Conservation (phyloP, 53 echinoderm and acorn worm genomes). For the Patiria pectinifera region DNA sequence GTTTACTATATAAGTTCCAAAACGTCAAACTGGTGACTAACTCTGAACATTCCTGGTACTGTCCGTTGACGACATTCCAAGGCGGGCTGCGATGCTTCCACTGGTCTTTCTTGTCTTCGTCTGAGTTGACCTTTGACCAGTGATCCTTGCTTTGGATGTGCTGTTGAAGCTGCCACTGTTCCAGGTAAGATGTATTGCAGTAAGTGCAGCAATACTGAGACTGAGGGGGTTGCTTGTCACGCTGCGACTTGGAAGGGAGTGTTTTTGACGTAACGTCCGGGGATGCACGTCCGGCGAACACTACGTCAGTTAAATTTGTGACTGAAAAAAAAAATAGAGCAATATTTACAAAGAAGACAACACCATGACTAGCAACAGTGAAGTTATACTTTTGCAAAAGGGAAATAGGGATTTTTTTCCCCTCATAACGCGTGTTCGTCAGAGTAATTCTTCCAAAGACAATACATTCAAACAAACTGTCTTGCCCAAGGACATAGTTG, state of each 20-base stretch:
- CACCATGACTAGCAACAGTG: neutral
- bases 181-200: constrained; percentile 73
- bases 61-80: constrained; percentile 77
- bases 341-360: neutral
- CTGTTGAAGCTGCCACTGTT: constrained; percentile 66
- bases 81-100: constrained; percentile 87
- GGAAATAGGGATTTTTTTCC: neutral
- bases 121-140: constrained; percentile 79
- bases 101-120: constrained; percentile 54
- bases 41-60: constrained; percentile 77
- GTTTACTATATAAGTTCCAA: neutral
- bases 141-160: constrained; percentile 77
- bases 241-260: neutral
- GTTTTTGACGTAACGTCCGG: neutral
- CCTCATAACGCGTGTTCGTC: too few species aligned
- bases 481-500: too few species aligned
- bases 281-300: neutral
- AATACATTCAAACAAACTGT: too few species aligned
- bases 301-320: neutral
- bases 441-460: too few species aligned
- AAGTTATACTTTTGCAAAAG: neutral
- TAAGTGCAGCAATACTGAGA: constrained; percentile 67
- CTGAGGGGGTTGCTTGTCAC: neutral
- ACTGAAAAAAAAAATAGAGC: neutral
- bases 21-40: constrained; percentile 33